Base-by-base conservation (phyloP, 2,797 vertebrate species). In the Siniperca scherzeri region DNA sequence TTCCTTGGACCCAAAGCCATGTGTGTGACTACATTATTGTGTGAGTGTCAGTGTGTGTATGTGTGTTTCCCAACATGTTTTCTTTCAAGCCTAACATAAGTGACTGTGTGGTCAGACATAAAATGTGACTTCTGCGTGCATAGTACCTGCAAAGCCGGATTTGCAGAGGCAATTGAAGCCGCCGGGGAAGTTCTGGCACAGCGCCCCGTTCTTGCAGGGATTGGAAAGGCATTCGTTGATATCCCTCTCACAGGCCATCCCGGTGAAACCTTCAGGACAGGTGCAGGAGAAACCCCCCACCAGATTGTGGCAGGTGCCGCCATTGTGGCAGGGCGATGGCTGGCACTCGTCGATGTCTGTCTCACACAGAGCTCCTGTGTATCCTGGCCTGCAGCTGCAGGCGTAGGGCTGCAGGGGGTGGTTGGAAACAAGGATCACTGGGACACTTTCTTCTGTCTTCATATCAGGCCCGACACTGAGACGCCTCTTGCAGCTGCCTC, bases 261-360 rank as follows among this genome's bases (percentile, higher is more conserved):
- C 98, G 0, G 97, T 98, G 95, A 98, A 99, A 67, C 98, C 98
- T n/a, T 97, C 97, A 0, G 95, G 96, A 86, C 98, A 99, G 92
- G 96, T 97, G 94, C 98, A 99, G 0, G 98, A 97, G 93, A 99
- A 99, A 16, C 97, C 97, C 8, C 98, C 98, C 74, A 99, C 97
- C 82, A 99, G 90, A 89, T 99, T 99, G 88, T 98, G 98, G 95
- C 99, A 99, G 10, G 91, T 98, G 86, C 95, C 98, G 0, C 96
- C 96, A 1, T 98, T 99, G 95, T 98, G 97, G 91, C 98, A 99
- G 27, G 99, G 98, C 0, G 95, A 95, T 0, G 98, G 98, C 30
- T 97, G 96, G 87, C 99, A 99, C 89, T 99, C 99, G 0, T 99
- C 94, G 0, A 99, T 95, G 91, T 99, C 98, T 0, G 83, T 96